These are phyloP conservation scores for Bombus vancouverensis DNA, from an alignment of 1,140 invertebrate genomes.

Conservation along the genomic window DNA sequence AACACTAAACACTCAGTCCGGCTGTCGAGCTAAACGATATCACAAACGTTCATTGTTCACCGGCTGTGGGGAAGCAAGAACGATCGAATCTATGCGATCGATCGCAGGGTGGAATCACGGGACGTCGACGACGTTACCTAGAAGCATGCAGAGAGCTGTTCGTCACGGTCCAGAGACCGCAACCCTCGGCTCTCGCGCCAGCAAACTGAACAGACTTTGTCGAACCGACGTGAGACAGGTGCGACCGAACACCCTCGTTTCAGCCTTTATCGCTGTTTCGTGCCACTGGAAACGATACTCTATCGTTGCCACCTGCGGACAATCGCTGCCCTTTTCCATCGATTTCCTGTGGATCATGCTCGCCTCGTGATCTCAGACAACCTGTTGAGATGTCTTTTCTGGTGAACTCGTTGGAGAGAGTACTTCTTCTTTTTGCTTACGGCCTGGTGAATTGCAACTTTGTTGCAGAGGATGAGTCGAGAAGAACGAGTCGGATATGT, in stretches of 20 bases:
- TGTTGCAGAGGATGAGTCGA: background rate
- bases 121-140: constrained; percentile 59
- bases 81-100: constrained; percentile 38
- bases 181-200: constrained; percentile 67
- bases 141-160: constrained; percentile 57
- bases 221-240: constrained; percentile 74
- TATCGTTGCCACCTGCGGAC: constrained; percentile 37
- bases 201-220: constrained; percentile 33
- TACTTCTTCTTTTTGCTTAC: background rate
- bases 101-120: constrained; percentile 43
- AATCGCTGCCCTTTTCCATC: constrained; percentile 20
- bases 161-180: constrained; percentile 72
- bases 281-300: constrained; percentile 27
- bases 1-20: background rate
- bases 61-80: background rate
- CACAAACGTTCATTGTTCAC: constrained; percentile 6
- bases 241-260: constrained; percentile 66
- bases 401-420: background rate
- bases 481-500: background rate
- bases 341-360: background rate
- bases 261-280: constrained; percentile 19
- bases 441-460: constrained; percentile 11
- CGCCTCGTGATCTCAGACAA: background rate
- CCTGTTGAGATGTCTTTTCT: background rate
- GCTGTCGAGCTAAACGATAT: background rate